Percentiles rank a stretch among this genome's conserved stretches.
Conservation (phyloP, 1,140 invertebrate species). For the Idris sp. region DNA sequence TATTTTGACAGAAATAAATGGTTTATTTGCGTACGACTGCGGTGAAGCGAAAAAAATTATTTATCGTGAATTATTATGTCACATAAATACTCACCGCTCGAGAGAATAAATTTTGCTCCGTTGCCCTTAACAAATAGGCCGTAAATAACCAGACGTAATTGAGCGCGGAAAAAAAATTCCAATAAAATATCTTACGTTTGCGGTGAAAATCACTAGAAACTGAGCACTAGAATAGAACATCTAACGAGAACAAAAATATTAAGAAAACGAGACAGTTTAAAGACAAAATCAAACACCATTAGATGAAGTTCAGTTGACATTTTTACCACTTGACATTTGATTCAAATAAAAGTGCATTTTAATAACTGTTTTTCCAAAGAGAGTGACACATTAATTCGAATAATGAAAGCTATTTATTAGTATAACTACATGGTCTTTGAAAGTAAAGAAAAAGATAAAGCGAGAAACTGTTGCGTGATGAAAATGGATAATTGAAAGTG, state of each 20-base stretch:
- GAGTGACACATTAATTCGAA: slow-evolving; percentile 27
- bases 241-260: too few species aligned
- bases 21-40: slow-evolving; percentile 15
- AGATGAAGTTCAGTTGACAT: too few species aligned
- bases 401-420: slow-evolving; percentile 17
- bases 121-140: slow-evolving; percentile 36
- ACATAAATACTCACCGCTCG: slow-evolving; percentile 16
- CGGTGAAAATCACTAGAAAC: too few species aligned
- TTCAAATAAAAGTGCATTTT: too few species aligned
- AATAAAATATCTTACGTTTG: too few species aligned
- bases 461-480: slow-evolving; percentile 35
- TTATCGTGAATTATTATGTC: slow-evolving; percentile 29
- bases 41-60: slow-evolving; percentile 11
- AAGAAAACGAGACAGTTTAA: too few species aligned
- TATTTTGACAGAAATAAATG: slow-evolving; percentile 25
- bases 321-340: too few species aligned
- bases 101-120: slow-evolving; percentile 21
- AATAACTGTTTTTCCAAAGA: not conserved
- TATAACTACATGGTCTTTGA: slow-evolving; percentile 20
- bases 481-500: slow-evolving; percentile 35
- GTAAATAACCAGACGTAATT: slow-evolving; percentile 38
- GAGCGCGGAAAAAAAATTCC: not conserved
- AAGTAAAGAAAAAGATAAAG: slow-evolving; percentile 28
- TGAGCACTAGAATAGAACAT: too few species aligned
- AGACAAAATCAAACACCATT: too few species aligned